Evolutionary conservation across 2,797 vertebrate species (phyloP).

Genomic region (Crenuchus spilurus): DNA sequence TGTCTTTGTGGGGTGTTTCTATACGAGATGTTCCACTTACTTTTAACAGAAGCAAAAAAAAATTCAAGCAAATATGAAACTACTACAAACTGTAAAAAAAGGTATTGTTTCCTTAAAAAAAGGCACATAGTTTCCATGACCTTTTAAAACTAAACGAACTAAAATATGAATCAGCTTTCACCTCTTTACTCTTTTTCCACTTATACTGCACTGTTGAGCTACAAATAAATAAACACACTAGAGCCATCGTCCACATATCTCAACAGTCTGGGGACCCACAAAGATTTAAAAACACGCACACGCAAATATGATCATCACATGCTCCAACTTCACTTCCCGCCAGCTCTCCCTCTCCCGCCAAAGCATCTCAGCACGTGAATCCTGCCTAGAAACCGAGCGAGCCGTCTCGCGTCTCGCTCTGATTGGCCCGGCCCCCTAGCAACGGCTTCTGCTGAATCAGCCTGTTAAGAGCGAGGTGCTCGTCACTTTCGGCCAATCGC

Average conservation of each 20-base stretch:
- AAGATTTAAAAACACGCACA: constrained; percentile 42
- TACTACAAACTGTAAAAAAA: too few species aligned
- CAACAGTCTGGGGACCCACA: background rate
- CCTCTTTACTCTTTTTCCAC: too few species aligned
- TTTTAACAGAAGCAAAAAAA: too few species aligned
- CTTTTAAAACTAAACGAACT: too few species aligned
- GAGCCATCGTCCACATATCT: too few species aligned
- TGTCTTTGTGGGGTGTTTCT: background rate
- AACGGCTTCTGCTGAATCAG: constrained; percentile 77
- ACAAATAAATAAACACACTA: too few species aligned
- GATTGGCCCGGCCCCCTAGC: constrained; percentile 82
- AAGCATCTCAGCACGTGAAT: constrained; percentile 80
- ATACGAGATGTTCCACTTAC: too few species aligned
- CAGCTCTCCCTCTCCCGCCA: constrained; percentile 74
- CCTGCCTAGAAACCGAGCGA: constrained; percentile 82
- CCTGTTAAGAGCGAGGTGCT: constrained; percentile 74
- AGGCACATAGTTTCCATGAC: too few species aligned
- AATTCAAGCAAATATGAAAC: too few species aligned
- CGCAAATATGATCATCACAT: constrained; percentile 67
- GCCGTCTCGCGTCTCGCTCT: constrained; percentile 71
- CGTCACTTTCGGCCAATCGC: constrained; percentile 83
- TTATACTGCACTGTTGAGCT: too few species aligned
- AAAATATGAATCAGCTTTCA: too few species aligned
- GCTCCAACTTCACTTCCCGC: constrained; percentile 77
- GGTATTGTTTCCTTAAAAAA: too few species aligned